These are phyloP conservation scores for Heptranchias perlo DNA, from an alignment of 2,113 vertebrate species.

Conservation along the genomic window DNA sequence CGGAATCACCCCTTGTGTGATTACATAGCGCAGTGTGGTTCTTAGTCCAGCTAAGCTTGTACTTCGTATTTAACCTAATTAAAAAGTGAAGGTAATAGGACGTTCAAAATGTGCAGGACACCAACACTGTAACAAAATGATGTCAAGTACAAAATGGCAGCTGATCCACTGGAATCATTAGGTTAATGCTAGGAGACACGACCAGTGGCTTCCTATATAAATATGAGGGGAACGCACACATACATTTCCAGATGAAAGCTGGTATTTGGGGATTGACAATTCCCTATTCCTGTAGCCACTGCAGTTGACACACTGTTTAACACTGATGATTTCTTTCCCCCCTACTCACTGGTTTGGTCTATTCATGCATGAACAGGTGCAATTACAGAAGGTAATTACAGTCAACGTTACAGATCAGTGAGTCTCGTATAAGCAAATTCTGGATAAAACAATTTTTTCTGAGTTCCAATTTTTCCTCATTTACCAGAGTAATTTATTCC, in stretches of 20 bases:
- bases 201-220: neutral
- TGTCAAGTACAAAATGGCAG: neutral
- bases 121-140: neutral
- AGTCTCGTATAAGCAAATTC: constrained; percentile 18
- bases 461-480: constrained; percentile 37
- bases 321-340: neutral
- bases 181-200: too few relatives aligned
- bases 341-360: constrained; percentile 4
- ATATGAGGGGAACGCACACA: neutral
- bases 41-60: neutral
- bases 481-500: constrained; percentile 36
- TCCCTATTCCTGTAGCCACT: constrained; percentile 6
- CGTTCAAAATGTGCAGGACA: neutral
- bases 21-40: neutral
- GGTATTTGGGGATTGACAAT: neutral
- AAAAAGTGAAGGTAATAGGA: neutral
- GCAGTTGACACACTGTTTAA: constrained; percentile 33
- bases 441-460: constrained; percentile 37
- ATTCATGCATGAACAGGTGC: constrained; percentile 32
- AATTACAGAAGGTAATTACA: constrained; percentile 35
- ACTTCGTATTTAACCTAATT: neutral
- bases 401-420: constrained; percentile 10
- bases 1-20: neutral
- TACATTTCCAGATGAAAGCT: neutral
- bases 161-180: neutral